phyloP scores from a whole-genome alignment of 2,888 invertebrate species.

The Colostygia pectinataria region DNA sequence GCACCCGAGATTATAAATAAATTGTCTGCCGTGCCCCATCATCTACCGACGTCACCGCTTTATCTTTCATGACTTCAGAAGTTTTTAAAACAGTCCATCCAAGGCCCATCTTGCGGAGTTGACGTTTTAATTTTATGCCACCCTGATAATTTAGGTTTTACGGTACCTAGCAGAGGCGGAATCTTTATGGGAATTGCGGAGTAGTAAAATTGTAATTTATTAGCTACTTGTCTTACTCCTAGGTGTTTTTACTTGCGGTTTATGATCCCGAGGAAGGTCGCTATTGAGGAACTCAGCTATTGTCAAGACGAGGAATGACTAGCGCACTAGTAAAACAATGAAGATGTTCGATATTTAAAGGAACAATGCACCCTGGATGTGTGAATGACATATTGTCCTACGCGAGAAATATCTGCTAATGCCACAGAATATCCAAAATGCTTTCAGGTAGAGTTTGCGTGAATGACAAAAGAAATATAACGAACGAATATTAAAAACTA shows the following conservation, averaged over 20 bases:
- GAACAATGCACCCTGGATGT: slow-evolving; percentile 30
- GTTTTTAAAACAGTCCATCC: slow-evolving; percentile 65
- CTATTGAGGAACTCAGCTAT: slow-evolving; percentile 30
- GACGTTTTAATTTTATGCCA: slow-evolving; percentile 71
- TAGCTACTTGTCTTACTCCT: slow-evolving; percentile 28
- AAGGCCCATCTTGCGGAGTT: slow-evolving; percentile 49
- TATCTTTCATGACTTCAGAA: slow-evolving; percentile 75
- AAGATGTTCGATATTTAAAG: slow-evolving; percentile 34
- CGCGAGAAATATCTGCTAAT: slow-evolving; percentile 2
- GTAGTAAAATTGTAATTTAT: slow-evolving; percentile 46
- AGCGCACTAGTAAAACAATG: slow-evolving; percentile 44
- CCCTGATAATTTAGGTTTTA: slow-evolving; percentile 69
- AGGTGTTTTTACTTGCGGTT: slow-evolving; percentile 26
- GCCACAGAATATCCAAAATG: slow-evolving; percentile 5
- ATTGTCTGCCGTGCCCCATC: slow-evolving; percentile 69
- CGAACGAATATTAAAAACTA: neutral
- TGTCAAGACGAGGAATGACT: slow-evolving; percentile 23
- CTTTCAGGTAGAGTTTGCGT: neutral
- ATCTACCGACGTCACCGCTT: slow-evolving; percentile 63
- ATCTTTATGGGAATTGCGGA: slow-evolving; percentile 48
- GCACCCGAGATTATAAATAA: slow-evolving; percentile 81
- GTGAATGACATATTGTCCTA: slow-evolving; percentile 23
- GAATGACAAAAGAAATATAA: too few relatives aligned
- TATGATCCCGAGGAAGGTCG: slow-evolving; percentile 27
- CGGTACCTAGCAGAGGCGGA: slow-evolving; percentile 52